Evolutionary conservation across 2,797 vertebrate genomes (phyloP).

Genomic region (Acrossocheilus wenchowensis): DNA sequence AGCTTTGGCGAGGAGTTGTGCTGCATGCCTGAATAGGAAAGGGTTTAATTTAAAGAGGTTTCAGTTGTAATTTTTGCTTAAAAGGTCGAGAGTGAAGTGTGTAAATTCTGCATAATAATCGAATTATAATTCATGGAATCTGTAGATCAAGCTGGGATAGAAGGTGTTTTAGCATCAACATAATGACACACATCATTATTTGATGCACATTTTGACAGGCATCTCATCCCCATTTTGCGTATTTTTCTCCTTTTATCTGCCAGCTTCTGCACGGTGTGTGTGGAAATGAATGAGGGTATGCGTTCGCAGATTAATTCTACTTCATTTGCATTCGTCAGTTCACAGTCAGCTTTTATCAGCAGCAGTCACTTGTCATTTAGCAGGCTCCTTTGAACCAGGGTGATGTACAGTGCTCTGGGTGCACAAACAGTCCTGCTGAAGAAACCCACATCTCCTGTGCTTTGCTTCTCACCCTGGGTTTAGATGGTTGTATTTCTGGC

Average conservation of each 20-base stretch:
- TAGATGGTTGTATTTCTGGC: constrained; percentile 1
- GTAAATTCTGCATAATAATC: not conserved
- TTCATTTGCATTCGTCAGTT: constrained; percentile 42
- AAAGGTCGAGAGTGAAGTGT: not conserved
- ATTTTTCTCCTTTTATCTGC: not conserved
- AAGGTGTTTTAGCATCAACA: not conserved
- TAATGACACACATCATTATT: not conserved
- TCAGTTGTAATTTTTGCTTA: not conserved
- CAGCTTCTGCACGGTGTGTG: not conserved
- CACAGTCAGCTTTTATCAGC: constrained; percentile 23
- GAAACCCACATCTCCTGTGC: not conserved
- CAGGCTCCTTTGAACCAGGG: constrained; percentile 28
- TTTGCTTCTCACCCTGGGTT: not conserved
- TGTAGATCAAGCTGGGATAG: not conserved
- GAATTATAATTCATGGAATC: not conserved
- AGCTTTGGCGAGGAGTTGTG: not conserved
- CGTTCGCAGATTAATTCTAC: constrained; percentile 20
- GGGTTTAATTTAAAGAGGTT: not conserved
- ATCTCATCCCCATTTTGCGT: constrained; percentile 1
- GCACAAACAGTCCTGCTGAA: constrained; percentile 18
- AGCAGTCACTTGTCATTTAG: constrained; percentile 40
- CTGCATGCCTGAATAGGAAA: not conserved
- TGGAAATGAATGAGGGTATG: constrained; percentile 14
- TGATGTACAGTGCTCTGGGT: constrained; percentile 19
- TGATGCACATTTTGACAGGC: constrained; percentile 20